phyloP scores from a whole-genome alignment of 2,113 vertebrate species.

The Ictalurus punctatus region DNA sequence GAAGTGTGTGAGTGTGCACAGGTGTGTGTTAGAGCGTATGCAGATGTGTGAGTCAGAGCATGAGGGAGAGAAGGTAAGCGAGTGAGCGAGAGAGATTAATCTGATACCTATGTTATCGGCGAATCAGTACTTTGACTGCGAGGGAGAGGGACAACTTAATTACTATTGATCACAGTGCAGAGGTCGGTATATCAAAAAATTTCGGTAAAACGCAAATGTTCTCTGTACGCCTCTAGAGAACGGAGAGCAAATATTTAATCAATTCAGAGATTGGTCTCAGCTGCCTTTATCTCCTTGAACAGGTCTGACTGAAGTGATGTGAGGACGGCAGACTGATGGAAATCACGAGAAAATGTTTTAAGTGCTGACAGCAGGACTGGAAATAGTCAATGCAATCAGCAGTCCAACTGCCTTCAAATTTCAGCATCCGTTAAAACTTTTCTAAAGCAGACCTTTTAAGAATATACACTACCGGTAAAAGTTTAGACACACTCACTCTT shows the following conservation, averaged over 20 bases:
- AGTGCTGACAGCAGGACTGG: slow-evolving; percentile 68
- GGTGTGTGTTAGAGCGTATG: slow-evolving; percentile 21
- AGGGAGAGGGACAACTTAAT: slow-evolving; percentile 53
- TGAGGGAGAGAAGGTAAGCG: slow-evolving; percentile 33
- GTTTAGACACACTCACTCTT: too few species aligned
- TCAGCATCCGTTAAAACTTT: neutral
- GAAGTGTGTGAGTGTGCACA: neutral
- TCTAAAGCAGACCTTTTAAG: neutral
- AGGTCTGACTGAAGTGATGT: slow-evolving; percentile 46
- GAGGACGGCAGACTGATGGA: slow-evolving; percentile 50
- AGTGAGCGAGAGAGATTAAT: slow-evolving; percentile 34
- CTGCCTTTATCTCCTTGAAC: slow-evolving; percentile 54
- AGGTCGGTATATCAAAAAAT: slow-evolving; percentile 57
- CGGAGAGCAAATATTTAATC: slow-evolving; percentile 52
- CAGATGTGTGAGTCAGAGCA: slow-evolving; percentile 24
- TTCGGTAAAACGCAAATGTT: slow-evolving; percentile 53
- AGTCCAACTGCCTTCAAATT: slow-evolving; percentile 18
- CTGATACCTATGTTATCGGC: slow-evolving; percentile 47
- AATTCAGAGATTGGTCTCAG: slow-evolving; percentile 43
- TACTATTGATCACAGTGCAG: slow-evolving; percentile 59
- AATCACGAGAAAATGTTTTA: slow-evolving; percentile 50
- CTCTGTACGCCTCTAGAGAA: slow-evolving; percentile 25
- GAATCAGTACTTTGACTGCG: slow-evolving; percentile 51
- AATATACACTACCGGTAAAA: neutral
- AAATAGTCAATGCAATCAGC: slow-evolving; percentile 51